phyloP scores from a whole-genome alignment of 2,113 vertebrate species.

The Poecile atricapillus region DNA sequence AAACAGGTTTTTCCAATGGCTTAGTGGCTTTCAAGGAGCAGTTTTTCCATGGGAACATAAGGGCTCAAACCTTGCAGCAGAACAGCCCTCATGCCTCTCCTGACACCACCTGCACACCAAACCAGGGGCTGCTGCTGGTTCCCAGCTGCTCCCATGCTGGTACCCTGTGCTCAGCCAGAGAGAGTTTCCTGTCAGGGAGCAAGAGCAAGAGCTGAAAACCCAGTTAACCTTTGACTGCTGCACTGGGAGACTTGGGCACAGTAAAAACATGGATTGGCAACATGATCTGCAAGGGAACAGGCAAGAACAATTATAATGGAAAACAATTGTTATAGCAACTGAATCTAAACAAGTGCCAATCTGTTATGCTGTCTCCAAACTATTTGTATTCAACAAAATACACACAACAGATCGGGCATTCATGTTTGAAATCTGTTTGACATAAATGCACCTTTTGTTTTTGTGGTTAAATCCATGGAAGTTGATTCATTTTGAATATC shows the following conservation, averaged over 20 bases:
- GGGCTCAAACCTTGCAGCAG: not conserved
- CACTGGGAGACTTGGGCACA: not conserved
- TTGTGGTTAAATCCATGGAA: fast-evolving
- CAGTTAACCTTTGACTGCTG: not conserved
- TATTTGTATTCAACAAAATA: not conserved
- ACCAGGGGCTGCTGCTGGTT: not conserved
- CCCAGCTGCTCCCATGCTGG: not conserved
- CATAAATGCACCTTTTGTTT: not conserved
- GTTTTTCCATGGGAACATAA: not conserved
- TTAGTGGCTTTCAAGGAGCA: not conserved
- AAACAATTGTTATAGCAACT: not conserved
- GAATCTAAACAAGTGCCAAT: not conserved
- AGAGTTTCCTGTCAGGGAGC: not conserved
- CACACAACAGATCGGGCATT: not conserved
- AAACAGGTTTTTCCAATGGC: not conserved
- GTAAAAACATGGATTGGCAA: not conserved
- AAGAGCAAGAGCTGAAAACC: not conserved
- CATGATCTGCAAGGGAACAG: not conserved
- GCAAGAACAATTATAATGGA: not conserved
- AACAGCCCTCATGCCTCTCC: not conserved
- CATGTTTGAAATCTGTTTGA: not conserved
- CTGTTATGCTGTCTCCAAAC: not conserved
- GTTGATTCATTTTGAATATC: conserved; percentile 12
- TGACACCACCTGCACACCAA: fast-evolving
- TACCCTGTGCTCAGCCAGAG: fast-evolving